phyloP scores from a whole-genome alignment of 1,140 invertebrate genomes.

The Hesperophylax magnus region DNA sequence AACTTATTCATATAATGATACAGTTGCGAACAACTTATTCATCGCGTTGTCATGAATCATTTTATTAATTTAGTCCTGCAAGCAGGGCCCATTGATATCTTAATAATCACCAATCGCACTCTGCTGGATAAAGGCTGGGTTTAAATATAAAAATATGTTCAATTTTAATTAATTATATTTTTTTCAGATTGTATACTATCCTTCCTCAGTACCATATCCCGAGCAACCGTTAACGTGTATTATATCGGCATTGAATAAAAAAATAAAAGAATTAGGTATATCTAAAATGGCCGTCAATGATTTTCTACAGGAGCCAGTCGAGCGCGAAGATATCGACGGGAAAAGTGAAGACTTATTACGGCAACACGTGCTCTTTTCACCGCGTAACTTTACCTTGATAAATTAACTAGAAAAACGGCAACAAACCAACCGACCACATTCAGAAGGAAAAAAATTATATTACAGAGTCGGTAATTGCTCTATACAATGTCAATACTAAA shows the following conservation, averaged over 20 bases:
- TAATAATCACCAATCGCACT: too few relatives aligned
- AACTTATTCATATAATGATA: too few relatives aligned
- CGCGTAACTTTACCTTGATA: conserved; percentile 21
- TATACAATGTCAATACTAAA: conserved; percentile 4
- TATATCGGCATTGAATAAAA: conserved; percentile 2
- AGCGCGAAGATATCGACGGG: conserved; percentile 37
- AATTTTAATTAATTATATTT: too few relatives aligned
- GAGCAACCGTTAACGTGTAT: conserved; percentile 23
- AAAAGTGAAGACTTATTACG: conserved; percentile 39
- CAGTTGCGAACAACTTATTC: too few relatives aligned
- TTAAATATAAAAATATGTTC: too few relatives aligned
- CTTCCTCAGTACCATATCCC: not conserved
- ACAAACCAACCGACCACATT: not conserved
- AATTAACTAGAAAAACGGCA: not conserved
- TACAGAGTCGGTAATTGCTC: not conserved
- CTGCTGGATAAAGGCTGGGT: too few relatives aligned
- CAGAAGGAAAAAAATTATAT: not conserved
- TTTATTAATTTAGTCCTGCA: too few relatives aligned
- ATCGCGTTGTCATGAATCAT: too few relatives aligned
- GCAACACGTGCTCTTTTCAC: conserved; percentile 24
- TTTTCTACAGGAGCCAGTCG: conserved; percentile 42
- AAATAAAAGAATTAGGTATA: conserved; percentile 33
- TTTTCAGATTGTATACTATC: not conserved
- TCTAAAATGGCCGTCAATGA: conserved; percentile 28
- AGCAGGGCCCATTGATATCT: too few relatives aligned